Base-by-base conservation (phyloP, 2,888 invertebrate genomes). In the Amphiduros pacificus region DNA sequence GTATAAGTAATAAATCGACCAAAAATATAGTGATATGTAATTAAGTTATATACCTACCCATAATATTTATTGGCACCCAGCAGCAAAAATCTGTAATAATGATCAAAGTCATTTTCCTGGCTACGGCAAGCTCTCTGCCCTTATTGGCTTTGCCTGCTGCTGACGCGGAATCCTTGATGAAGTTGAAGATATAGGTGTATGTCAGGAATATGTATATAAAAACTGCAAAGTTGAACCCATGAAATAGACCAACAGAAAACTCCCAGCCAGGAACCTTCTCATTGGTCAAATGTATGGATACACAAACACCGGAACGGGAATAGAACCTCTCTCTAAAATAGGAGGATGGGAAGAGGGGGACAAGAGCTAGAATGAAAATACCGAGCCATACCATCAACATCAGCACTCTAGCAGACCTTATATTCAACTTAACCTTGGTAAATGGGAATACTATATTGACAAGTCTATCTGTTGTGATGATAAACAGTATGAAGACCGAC, bases 271-370 rank as follows among this genome's bases (percentile, higher is more conserved):
- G 55, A 41, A 40, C 41, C 17, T 55, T 27, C 26, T 55, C 55
- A 17, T 41, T 31, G 4, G 55, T 55, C 2, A 55, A 36, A n/a
- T 55, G 41, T 40, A 55, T 55, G 3, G 55, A 55, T 2, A 55
- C 41, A 22, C 55, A 55, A n/a, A 55, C 55, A 41, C 55, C 41
- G 14, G 55, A 55, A 20, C 41, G 36, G 1, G 40, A 40, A 41
- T 55, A 55, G 41, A 26, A 55, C 9, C 41, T 27, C 20, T 41
- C 55, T 24, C 71, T 66, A 60, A 81, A 79, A 58, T 78, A 77
- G 0, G 65, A 59, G 4, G 68, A 59, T 0, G 74, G 73, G 2
- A 79, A 44, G 17, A 81, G 61, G 2, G 81, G 81, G 17, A 77
- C 55, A 3, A 68, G 62, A 5, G 79, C 74, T 17, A 81, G 41